Base-by-base conservation (phyloP, 2,888 invertebrate species). In the Steinernema carpocapsae region DNA sequence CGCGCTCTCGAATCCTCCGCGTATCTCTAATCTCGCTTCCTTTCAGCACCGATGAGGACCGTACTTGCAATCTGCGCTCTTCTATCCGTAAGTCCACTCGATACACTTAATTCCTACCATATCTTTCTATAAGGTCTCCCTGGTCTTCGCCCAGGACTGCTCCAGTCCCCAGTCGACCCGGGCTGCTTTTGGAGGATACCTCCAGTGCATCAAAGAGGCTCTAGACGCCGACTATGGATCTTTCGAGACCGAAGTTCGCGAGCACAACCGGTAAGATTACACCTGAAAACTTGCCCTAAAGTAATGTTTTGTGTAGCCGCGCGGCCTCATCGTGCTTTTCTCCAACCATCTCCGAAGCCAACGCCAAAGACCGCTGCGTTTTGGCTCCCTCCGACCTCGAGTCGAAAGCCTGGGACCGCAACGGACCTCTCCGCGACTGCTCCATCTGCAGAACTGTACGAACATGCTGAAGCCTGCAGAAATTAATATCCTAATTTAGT, bases 371-470 rank as follows among this genome's bases (percentile, higher is more conserved):
- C 72, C 81, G 84, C 46, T 86, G 86, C 74, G 86, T 86, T 24
- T 76, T 86, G 56, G 79, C 83, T 24, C 76, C 76, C 17, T 72
- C 79, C 14, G 86, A 86, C 73, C 76, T 86, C 48, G 80, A 82
- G 72, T 79, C 82, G 59, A 78, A 81, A 56, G 86, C 86, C n/a
- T 86, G 86, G 86, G 86, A 86, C 72, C 79, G 85, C 46, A 84
- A 86, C 73, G 86, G 86, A 24, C 86, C 86, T 7, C 80, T 86
- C 71, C 72, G 83, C 52, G 86, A 86, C 73, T 86, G 86, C 76
- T 85, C 85, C 64, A 86, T 86, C 76, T 86, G 86, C 78, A 72
- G 86, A 72, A 86, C 86, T 56, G 82, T 82, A 22, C 73, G 76
- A 48, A 2, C 72, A 17, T n/a, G 43, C 72, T 26, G 72, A 42